Evolutionary conservation across 2,113 vertebrate species (phyloP), one percentile per base, ranked within the genome.

Genomic region (Oostethus manadensis): DNA sequence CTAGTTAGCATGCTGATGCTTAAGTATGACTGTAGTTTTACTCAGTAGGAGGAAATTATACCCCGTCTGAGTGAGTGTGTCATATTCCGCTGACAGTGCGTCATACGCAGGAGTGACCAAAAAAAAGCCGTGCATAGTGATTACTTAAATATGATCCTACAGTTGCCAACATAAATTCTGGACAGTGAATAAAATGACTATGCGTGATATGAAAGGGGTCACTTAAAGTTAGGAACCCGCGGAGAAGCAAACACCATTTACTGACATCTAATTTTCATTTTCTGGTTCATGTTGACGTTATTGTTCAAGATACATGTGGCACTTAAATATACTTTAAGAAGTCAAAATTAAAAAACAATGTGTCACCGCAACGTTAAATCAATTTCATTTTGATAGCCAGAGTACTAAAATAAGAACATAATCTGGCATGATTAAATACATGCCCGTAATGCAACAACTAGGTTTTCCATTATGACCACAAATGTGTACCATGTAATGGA

Each of bases 31-130:
- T 33, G 29, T 33, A 33, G 29, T 33, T 33, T 59, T 33, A 40
- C 48, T 33, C 40, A 59, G 21, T 50, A 63, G 64, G 40, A 58
- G 47, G 46, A 21, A 21, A 29, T 61, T 58, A 7, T 21, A 56
- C 35, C 55, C n/a, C 29, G 62, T 61, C 58, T 62, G 64, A 18
- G 20, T 7, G 1, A 3, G 7, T 44, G 38, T 53, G 26, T 13
- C 13, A 14, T 57, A 15, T 42, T 33, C 10, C 5, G 13, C 42
- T 54, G 43, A 51, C 59, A 46, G n/a, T 53, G 51, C 26, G 51
- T 33, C 51, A 33, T 17, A 5, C 3, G 21, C 10, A 29, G 21
- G 22, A 15, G 22, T 29, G 23, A 9, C 23, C 17, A 10, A 33
- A 29, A 33, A 51, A 4, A 14, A 10, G 22, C 6, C 21, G 16